Conservation (phyloP, 2,113 vertebrate species). For the Echinops telfairi region DNA sequence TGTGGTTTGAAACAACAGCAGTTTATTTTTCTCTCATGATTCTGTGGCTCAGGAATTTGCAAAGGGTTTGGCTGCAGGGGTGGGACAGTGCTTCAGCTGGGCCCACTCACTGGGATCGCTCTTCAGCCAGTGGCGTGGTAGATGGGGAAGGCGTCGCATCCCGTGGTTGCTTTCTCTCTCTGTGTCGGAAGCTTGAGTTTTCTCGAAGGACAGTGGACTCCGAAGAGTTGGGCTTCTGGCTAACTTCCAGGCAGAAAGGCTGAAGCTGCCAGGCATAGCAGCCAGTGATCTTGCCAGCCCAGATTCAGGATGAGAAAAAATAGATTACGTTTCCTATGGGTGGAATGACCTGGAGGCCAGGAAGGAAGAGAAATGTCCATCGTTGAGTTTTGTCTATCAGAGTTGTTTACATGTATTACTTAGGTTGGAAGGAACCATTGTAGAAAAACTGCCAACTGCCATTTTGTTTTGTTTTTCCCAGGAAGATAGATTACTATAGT, state of each 20-base stretch:
- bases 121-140: not conserved
- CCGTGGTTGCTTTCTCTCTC: not conserved
- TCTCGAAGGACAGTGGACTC: conserved; percentile 1
- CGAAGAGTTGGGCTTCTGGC: not conserved
- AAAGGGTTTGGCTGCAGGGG: not conserved
- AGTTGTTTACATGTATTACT: conserved; percentile 13
- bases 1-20: not conserved
- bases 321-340: not conserved
- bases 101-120: not conserved
- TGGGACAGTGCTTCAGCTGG: not conserved
- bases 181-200: not conserved
- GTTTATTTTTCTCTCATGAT: not conserved
- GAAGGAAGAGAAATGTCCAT: not conserved
- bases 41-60: conserved; percentile 1
- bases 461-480: not conserved
- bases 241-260: conserved; percentile 25
- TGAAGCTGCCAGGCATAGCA: not conserved
- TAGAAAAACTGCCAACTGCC: conserved; percentile 23
- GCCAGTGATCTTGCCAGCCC: not conserved
- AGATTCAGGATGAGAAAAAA: not conserved
- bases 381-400: not conserved
- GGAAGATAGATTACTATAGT: not conserved
- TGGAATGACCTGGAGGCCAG: not conserved
- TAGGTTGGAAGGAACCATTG: not conserved
- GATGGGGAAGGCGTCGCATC: not conserved